These are phyloP conservation scores for Procapra przewalskii DNA, from an alignment of 2,113 vertebrate species.

Conservation along the genomic window DNA sequence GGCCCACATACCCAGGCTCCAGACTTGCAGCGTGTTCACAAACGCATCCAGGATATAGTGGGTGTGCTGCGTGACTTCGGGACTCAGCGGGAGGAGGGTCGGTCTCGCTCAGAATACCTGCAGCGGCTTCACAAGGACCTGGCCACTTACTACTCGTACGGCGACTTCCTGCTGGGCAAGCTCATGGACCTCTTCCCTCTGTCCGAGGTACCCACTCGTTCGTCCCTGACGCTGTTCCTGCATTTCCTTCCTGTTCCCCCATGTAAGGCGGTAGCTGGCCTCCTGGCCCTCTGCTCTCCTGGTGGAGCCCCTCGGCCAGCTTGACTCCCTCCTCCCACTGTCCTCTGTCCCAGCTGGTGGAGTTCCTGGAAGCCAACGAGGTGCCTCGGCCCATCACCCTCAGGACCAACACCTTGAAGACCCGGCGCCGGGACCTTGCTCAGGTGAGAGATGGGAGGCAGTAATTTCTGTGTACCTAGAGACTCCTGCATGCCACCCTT, in stretches of 20 bases:
- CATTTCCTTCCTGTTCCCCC: background rate
- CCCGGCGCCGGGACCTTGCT: conserved; percentile 93
- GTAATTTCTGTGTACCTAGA: background rate
- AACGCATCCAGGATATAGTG: conserved; percentile 95
- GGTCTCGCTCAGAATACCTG: conserved; percentile 88
- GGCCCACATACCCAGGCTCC: conserved; percentile 80
- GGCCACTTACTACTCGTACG: conserved; percentile 95
- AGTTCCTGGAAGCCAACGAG: conserved; percentile 96
- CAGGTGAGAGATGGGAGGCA: conserved; percentile 83
- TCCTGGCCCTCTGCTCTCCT: background rate
- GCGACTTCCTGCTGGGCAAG: conserved; percentile 89
- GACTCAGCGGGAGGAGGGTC: conserved; percentile 87
- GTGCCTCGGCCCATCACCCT: conserved; percentile 94
- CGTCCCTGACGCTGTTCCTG: background rate
- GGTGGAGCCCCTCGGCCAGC: background rate
- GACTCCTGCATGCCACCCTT: background rate
- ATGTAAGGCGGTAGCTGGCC: background rate
- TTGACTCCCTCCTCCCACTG: background rate
- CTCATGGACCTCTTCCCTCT: conserved; percentile 93
- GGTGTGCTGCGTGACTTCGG: conserved; percentile 91
- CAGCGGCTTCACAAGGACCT: conserved; percentile 88
- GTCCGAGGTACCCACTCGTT: conserved; percentile 85
- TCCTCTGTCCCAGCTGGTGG: conserved; percentile 85
- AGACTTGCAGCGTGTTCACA: conserved; percentile 90
- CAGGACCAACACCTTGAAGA: conserved; percentile 95